Percentiles rank a stretch among this genome's conserved stretches.
Conservation (phyloP, 92 coral and sea anemone genomes). For the Actinostola sp. region DNA sequence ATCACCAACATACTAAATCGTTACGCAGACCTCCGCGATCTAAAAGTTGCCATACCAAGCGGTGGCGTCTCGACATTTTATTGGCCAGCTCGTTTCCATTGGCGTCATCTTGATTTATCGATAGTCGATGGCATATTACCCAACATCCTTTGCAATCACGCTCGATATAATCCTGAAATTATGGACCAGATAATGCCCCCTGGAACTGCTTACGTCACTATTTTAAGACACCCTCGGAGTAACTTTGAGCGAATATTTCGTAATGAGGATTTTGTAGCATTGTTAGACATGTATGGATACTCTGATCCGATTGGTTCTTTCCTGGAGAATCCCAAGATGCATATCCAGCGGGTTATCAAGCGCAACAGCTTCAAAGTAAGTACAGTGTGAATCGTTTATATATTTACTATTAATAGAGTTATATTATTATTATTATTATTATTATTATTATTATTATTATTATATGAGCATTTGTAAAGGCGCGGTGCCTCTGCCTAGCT, state of each 20-base stretch:
- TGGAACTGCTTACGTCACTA: conserved; percentile 73
- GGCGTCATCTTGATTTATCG: conserved; percentile 88
- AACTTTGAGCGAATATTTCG: conserved; percentile 76
- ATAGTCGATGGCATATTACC: conserved; percentile 86
- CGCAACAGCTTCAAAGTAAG: conserved; percentile 80
- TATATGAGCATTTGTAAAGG: no score
- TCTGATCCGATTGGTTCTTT: conserved; percentile 68
- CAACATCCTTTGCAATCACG: conserved; percentile 84
- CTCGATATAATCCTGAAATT: conserved; percentile 82
- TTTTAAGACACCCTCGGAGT: conserved; percentile 75
- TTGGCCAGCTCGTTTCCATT: conserved; percentile 94
- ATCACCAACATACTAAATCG: conserved; percentile 87
- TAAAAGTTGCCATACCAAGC: conserved; percentile 87
- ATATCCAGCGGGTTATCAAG: conserved; percentile 68
- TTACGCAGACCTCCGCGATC: conserved; percentile 85
- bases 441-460: no score
- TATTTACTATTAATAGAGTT: not conserved
- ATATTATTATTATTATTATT: no score
- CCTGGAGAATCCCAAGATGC: conserved; percentile 64
- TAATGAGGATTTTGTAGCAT: conserved; percentile 60
- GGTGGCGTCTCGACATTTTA: conserved; percentile 91
- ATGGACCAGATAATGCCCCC: conserved; percentile 90
- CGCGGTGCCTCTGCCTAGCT: no score
- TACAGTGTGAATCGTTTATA: not conserved
- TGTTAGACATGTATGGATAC: conserved; percentile 63